phyloP scores from a whole-genome alignment of 2,797 vertebrate genomes.

The Eospalax fontanierii region DNA sequence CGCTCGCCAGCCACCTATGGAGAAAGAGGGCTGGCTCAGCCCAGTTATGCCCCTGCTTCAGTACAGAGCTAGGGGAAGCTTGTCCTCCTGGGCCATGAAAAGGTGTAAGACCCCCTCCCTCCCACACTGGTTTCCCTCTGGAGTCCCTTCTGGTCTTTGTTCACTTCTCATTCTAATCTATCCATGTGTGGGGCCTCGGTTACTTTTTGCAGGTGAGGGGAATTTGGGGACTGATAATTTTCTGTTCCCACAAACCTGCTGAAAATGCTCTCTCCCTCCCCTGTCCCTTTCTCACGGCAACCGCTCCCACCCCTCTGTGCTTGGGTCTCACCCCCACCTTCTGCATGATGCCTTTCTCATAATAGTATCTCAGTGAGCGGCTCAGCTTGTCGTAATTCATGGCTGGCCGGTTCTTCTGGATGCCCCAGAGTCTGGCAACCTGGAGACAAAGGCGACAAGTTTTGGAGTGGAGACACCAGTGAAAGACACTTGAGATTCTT shows the following conservation, averaged over 20 bases:
- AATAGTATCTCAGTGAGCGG: constrained; percentile 98
- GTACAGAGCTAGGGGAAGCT: not conserved
- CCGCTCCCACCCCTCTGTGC: not conserved
- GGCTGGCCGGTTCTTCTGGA: constrained; percentile 99
- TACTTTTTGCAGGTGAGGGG: not conserved
- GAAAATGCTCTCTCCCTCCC: not conserved
- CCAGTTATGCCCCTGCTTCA: not conserved
- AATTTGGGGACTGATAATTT: not conserved
- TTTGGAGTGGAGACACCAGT: not conserved
- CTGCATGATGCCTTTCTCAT: constrained; percentile 99
- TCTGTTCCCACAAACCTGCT: not conserved
- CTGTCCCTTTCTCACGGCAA: not conserved
- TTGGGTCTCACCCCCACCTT: constrained; percentile 91
- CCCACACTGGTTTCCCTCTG: constrained; percentile 53
- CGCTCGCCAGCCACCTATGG: constrained; percentile 97
- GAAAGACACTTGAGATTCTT: constrained; percentile 23
- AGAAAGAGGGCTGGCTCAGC: not conserved
- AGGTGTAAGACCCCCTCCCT: constrained; percentile 50
- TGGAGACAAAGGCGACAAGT: constrained; percentile 78
- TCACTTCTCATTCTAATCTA: not conserved
- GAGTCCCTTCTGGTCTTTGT: not conserved
- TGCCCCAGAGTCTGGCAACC: constrained; percentile 99
- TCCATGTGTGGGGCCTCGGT: not conserved
- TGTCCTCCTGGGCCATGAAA: constrained; percentile 69
- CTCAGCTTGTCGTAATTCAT: constrained; percentile 99